A percentile compares a stretch with the other conserved stretches of the same genome.
Evolutionary conservation across 37 sponge, comb jelly and placozoan genomes (phyloP).

Genomic region (Spongia lamella): DNA sequence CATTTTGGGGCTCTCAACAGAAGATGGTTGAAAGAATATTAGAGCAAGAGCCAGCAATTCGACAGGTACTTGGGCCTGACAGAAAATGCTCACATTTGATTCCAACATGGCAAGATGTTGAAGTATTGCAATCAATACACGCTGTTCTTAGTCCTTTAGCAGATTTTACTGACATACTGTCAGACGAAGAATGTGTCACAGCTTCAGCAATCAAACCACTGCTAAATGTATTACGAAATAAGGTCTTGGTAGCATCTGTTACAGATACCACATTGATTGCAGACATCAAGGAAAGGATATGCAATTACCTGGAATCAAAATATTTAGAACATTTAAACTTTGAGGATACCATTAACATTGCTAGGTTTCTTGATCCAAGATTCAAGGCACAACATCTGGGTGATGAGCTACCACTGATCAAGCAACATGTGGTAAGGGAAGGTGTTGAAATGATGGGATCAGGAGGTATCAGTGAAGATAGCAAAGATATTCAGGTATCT

Average conservation of each 20-base stretch:
- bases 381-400: conserved; percentile 10
- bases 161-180: conserved; percentile 20
- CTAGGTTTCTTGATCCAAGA: conserved; percentile 17
- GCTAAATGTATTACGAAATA: background rate
- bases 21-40: conserved; percentile 27
- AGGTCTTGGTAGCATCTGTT: background rate
- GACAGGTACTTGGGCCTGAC: conserved; percentile 12
- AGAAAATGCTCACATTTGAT: conserved; percentile 6
- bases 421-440: too few species aligned
- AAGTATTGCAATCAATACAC: conserved; percentile 18
- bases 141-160: conserved; percentile 3
- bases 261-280: conserved; percentile 2
- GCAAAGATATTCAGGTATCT: too few species aligned
- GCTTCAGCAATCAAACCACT: conserved; percentile 26
- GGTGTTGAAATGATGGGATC: too few species aligned
- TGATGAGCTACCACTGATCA: too few species aligned
- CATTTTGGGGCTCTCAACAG: conserved; percentile 18
- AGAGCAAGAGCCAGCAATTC: conserved; percentile 24
- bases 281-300: background rate
- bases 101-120: conserved; percentile 33
- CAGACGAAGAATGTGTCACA: conserved; percentile 13
- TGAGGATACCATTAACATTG: background rate
- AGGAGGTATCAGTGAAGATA: too few species aligned
- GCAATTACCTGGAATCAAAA: conserved; percentile 12
- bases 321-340: conserved; percentile 5